Conservation (phyloP, 2,888 invertebrate genomes). For the Osedax frankpressi region DNA sequence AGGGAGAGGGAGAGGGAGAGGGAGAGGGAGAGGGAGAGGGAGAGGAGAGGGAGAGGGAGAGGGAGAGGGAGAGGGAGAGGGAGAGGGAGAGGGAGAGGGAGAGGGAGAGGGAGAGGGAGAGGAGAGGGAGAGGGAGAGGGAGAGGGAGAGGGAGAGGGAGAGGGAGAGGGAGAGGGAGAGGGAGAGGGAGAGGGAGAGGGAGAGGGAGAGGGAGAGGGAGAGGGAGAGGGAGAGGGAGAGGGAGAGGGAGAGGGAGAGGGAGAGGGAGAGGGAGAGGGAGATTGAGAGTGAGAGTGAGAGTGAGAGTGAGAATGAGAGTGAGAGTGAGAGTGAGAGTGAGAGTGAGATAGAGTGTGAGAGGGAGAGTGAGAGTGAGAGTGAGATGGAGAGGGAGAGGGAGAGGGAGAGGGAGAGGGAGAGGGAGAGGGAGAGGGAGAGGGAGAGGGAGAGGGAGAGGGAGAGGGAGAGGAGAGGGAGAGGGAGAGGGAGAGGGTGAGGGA, state of each 20-base stretch:
- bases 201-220: not conserved
- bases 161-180: not conserved
- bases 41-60: not conserved
- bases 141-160: not conserved
- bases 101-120: constrained; percentile 10
- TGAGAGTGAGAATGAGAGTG: no score
- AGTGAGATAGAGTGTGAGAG: no score
- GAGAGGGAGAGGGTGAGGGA: not conserved
- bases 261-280: not conserved
- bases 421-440: not conserved
- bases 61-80: not conserved
- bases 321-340: no score
- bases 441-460: not conserved
- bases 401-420: not conserved
- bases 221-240: constrained; percentile 1
- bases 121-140: constrained; percentile 6
- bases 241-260: not conserved
- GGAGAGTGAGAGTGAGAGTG: no score
- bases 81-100: not conserved
- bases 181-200: not conserved
- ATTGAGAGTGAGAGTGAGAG: no score
- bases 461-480: not conserved
- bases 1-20: not conserved
- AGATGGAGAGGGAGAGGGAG: no score
- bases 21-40: not conserved